Base-by-base conservation (phyloP, 2,797 vertebrate species). In the Parotocinclus haroldoi region DNA sequence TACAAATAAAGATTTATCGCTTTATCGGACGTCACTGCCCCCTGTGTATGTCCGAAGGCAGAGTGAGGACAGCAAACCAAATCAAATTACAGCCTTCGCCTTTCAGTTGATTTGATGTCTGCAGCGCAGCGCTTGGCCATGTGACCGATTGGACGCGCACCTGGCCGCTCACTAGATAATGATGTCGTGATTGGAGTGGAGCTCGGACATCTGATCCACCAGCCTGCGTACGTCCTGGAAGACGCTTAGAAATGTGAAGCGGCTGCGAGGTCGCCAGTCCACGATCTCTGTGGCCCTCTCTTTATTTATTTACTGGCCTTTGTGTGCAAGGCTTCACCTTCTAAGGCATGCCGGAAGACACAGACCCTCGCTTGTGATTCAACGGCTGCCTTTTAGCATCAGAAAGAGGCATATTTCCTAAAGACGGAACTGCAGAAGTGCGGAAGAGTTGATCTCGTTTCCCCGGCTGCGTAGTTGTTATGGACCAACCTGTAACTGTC, bases 261-360 rank as follows among this genome's bases (percentile, higher is more conserved):
- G 75, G 73, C 74, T 76, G 79, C 70, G 46, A 81, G 83, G 81
- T 81, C 82, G 38, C 6, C 57, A 27, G 51, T 55, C 55, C 76
- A 63, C 63, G 42, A 80, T 59, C 81, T 76, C 80, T 84, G 79
- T 79, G 54, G 82, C 82, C 81, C 80, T 82, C 78, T 86, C 75
- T 81, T 90, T 83, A 88, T 89, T 91, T 89, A 90, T 89, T 89
- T 79, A 89, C 79, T 75, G 80, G 77, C 66, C 75, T 84, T 80
- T 76, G 76, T 78, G 78, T 54, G 36, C 72, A 48, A 39, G n/a
- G 75, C 73, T 72, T 78, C 63, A 64, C 76, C 76, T 72, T 82
- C 57, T 71, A 76, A 61, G 66, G 74, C 67, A 76, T 51, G 50
- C 40, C 52, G 53, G 19, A 56, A 56, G 65, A 10, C 11, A 40